These are phyloP conservation scores for Oceanodroma tethys DNA, from an alignment of 2,113 vertebrate species.

Conservation along the genomic window DNA sequence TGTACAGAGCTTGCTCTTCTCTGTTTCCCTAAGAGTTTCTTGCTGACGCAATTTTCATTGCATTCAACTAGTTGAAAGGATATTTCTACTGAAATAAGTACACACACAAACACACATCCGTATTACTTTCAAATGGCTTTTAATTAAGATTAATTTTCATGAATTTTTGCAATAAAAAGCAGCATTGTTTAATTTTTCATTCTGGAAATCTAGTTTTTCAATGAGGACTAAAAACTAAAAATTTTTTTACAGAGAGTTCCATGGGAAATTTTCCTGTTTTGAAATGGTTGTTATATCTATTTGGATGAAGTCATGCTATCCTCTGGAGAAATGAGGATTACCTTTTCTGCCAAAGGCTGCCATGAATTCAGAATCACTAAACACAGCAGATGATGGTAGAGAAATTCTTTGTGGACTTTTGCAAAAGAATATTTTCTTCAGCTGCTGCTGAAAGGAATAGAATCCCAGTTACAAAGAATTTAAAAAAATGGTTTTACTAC, in stretches of 20 bases:
- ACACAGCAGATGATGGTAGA: background rate
- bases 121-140: background rate
- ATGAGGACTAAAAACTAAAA: background rate
- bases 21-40: background rate
- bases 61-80: background rate
- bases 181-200: background rate
- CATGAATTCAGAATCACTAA: background rate
- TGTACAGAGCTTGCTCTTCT: background rate
- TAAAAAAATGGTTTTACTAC: background rate
- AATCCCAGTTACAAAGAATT: background rate
- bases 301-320: background rate
- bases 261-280: background rate
- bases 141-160: background rate
- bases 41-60: background rate
- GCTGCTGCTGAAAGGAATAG: background rate
- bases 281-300: background rate
- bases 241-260: background rate
- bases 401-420: background rate
- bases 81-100: background rate
- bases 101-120: background rate
- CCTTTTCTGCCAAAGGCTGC: background rate
- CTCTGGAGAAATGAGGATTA: background rate
- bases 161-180: background rate
- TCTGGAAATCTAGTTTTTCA: background rate
- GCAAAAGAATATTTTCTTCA: background rate